Conservation (phyloP, 2,797 vertebrate genomes). For the Microcaecilia unicolor region DNA sequence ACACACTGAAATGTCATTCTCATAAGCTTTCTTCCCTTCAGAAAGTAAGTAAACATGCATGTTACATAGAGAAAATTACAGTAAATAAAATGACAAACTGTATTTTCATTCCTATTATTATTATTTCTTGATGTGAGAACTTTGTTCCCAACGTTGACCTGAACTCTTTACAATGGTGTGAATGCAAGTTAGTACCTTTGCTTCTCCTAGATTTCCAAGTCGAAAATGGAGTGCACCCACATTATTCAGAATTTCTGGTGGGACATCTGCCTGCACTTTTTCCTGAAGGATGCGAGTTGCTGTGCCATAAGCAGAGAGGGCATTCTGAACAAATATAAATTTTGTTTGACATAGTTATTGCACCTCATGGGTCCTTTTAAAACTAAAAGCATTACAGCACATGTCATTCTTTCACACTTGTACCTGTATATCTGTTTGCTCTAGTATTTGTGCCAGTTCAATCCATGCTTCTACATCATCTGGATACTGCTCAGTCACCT, state of each 20-base stretch:
- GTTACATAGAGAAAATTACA: too few relatives aligned
- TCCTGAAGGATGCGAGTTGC: conserved; percentile 96
- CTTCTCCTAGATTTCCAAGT: conserved; percentile 93
- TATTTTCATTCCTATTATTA: too few relatives aligned
- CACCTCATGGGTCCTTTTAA: too few relatives aligned
- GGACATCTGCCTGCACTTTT: conserved; percentile 95
- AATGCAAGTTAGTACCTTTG: too few relatives aligned
- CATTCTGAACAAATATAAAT: conserved; percentile 56
- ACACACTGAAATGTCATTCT: too few relatives aligned
- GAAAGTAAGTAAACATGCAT: too few relatives aligned
- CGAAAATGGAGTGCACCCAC: conserved; percentile 94
- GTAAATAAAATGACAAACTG: too few relatives aligned
- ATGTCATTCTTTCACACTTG: background rate
- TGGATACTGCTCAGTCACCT: conserved; percentile 95
- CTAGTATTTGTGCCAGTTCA: conserved; percentile 92
- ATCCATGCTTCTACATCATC: conserved; percentile 98
- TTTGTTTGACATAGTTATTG: background rate
- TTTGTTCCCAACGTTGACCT: too few relatives aligned
- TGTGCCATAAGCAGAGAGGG: conserved; percentile 91
- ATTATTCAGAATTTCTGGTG: conserved; percentile 97
- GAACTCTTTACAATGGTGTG: too few relatives aligned
- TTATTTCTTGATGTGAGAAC: too few relatives aligned
- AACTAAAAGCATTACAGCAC: too few relatives aligned
- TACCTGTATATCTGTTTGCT: conserved; percentile 97
- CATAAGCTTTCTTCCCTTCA: too few relatives aligned